Conservation (phyloP, 1,140 invertebrate species). For the Drosophila hydei region DNA sequence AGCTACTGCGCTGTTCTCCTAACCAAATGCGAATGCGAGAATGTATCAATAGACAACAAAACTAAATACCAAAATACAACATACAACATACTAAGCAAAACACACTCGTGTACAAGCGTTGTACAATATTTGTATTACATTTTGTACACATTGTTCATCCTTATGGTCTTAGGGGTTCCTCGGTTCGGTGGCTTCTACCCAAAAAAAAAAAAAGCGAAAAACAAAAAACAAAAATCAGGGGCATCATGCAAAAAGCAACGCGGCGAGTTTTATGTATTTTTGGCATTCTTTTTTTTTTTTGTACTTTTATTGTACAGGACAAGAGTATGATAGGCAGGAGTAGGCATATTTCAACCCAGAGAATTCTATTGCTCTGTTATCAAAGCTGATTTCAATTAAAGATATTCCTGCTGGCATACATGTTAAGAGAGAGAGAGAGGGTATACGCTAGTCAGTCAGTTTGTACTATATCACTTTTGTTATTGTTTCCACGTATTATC, state of each 20-base stretch:
- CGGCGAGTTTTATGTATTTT: conserved; percentile 40
- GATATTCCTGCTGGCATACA: too few species aligned
- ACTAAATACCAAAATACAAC: conserved; percentile 28
- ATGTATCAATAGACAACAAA: conserved; percentile 29
- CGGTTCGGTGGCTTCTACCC: conserved; percentile 17
- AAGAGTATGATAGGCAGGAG: background rate
- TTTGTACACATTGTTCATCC: conserved; percentile 49
- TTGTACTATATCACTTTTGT: background rate
- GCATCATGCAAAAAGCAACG: conserved; percentile 39
- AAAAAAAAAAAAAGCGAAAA: conserved; percentile 1
- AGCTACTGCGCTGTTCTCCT: too few species aligned
- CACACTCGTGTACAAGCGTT: conserved; percentile 33
- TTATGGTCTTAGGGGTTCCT: conserved; percentile 31
- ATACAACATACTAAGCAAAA: conserved; percentile 20
- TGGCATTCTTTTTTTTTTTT: conserved; percentile 32
- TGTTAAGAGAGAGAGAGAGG: too few species aligned
- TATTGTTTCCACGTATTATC: conserved; percentile 8
- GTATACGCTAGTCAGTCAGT: background rate
- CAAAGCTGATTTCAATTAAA: too few species aligned
- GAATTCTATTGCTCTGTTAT: too few species aligned
- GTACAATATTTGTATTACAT: conserved; percentile 48
- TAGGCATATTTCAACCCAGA: too few species aligned
- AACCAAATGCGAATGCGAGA: conserved; percentile 3
- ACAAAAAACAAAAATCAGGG: background rate
- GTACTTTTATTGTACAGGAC: background rate